Evolutionary conservation across 2,888 invertebrate genomes (phyloP).

Genomic region (Sinotaia quadrata): DNA sequence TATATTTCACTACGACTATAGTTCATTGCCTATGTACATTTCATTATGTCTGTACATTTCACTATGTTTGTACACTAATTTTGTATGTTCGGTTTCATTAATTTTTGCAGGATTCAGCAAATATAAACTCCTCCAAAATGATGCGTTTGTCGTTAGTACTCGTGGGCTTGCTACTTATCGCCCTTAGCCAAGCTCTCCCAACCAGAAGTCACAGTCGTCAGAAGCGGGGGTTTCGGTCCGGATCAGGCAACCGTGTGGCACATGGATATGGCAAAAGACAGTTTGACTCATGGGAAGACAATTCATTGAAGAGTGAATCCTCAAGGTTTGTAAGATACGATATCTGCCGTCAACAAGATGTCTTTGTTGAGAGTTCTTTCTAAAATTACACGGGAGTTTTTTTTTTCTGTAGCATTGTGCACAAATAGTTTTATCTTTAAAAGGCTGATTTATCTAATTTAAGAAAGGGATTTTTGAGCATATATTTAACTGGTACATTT

Average conservation of each 20-base stretch:
- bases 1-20: no score
- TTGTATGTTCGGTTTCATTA: background rate
- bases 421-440: no score
- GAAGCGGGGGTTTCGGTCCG: slow-evolving; percentile 51
- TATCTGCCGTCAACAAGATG: background rate
- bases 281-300: slow-evolving; percentile 35
- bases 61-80: background rate
- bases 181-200: slow-evolving; percentile 38
- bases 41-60: no score
- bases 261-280: slow-evolving; percentile 62
- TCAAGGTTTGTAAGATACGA: slow-evolving; percentile 10
- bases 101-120: background rate
- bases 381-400: no score
- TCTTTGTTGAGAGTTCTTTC: no score
- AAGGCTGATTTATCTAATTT: no score
- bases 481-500: no score
- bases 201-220: slow-evolving; percentile 32
- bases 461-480: no score
- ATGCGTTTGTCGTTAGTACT: slow-evolving; percentile 26
- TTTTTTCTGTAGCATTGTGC: no score
- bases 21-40: no score
- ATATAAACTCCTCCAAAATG: slow-evolving; percentile 10
- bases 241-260: slow-evolving; percentile 56
- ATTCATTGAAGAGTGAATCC: slow-evolving; percentile 8
- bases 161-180: slow-evolving; percentile 21